Evolutionary conservation across 2,113 vertebrate genomes (phyloP).

Genomic region (Promerops cafer): DNA sequence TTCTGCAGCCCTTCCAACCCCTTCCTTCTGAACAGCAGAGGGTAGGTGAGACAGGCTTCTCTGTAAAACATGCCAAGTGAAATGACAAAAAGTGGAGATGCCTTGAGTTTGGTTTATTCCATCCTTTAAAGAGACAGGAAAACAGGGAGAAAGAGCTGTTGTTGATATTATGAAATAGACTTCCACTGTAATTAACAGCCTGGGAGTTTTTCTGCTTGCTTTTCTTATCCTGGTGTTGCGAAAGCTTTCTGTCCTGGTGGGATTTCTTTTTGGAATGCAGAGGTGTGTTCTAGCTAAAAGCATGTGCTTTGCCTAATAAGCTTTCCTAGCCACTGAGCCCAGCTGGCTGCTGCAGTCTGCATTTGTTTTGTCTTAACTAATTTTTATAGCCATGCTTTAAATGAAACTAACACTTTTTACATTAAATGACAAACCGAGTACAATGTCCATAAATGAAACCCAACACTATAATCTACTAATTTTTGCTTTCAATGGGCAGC

Average conservation of each 20-base stretch:
- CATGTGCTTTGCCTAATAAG: constrained; percentile 17
- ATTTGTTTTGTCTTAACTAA: constrained; percentile 48
- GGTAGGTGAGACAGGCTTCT: not conserved
- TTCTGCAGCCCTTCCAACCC: not conserved
- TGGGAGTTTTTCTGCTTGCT: constrained; percentile 22
- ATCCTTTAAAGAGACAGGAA: not conserved
- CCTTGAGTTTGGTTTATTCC: not conserved
- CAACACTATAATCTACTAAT: constrained; percentile 36
- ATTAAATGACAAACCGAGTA: not conserved
- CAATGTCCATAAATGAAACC: constrained; percentile 43
- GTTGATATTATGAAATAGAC: not conserved
- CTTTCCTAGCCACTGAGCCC: constrained; percentile 21
- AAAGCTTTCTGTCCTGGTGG: constrained; percentile 31
- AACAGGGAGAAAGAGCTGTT: not conserved
- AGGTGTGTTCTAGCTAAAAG: constrained; percentile 30
- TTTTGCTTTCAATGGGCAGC: not conserved
- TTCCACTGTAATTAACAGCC: not conserved
- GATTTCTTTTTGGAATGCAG: constrained; percentile 44
- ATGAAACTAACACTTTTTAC: not conserved
- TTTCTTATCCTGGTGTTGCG: not conserved
- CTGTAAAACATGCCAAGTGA: not conserved
- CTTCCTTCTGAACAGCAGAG: not conserved
- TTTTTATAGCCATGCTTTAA: constrained; percentile 34
- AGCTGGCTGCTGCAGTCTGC: constrained; percentile 35
- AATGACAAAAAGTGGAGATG: not conserved